These are phyloP conservation scores for Lichenostomus cassidix DNA, from an alignment of 2,113 vertebrate species.

Conservation along the genomic window DNA sequence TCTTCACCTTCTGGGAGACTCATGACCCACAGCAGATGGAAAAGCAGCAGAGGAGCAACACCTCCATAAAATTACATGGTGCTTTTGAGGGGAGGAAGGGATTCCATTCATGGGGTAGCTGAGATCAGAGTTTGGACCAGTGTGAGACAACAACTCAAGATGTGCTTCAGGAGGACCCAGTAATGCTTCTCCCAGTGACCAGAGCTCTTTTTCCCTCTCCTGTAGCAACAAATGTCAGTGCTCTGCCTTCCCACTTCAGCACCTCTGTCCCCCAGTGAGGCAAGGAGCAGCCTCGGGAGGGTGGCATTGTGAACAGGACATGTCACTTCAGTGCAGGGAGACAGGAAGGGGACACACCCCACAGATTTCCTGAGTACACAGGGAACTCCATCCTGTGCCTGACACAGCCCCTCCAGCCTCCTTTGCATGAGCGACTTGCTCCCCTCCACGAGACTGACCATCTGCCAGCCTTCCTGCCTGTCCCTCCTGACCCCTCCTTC, in stretches of 20 bases:
- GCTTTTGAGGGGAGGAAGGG: not conserved
- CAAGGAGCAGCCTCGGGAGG: not conserved
- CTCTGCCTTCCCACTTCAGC: not conserved
- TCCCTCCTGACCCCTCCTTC: not conserved
- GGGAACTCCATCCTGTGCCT: not conserved
- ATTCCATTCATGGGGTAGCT: not conserved
- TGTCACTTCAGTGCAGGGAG: not conserved
- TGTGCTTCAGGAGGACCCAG: not conserved
- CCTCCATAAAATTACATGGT: not conserved
- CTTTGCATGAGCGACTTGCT: not conserved
- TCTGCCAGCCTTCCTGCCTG: constrained; percentile 19
- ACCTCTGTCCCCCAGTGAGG: not conserved
- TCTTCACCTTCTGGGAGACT: not conserved
- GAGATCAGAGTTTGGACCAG: not conserved
- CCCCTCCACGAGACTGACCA: not conserved
- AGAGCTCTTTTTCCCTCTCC: not conserved
- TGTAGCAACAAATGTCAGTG: not conserved
- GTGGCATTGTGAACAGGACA: not conserved
- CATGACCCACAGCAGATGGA: not conserved
- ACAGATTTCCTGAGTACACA: not conserved
- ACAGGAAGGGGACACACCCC: not conserved
- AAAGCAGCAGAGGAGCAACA: not conserved
- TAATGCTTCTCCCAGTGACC: not conserved
- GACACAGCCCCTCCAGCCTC: not conserved
- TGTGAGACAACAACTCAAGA: not conserved